Percentiles rank a stretch among this genome's conserved stretches.
phyloP scores from a whole-genome alignment of 37 sponge, comb jelly and placozoan species.

The Aplysina aerophoba region DNA sequence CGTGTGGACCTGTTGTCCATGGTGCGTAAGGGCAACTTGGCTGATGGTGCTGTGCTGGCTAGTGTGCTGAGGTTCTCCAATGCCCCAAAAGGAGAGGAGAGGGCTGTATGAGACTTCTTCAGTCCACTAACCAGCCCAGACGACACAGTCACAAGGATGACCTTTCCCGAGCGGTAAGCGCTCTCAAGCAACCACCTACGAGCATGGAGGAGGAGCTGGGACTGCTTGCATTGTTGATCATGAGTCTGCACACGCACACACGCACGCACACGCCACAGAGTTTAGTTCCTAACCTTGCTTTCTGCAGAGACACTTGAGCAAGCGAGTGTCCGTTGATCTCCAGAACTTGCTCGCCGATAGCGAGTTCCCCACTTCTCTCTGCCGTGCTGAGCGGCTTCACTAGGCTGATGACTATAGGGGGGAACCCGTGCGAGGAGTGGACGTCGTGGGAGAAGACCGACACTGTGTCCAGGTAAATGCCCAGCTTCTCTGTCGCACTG shows the following conservation, averaged over 20 bases:
- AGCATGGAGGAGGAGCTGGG: background rate
- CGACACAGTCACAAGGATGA: constrained; percentile 43
- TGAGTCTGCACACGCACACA: background rate
- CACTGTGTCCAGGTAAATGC: constrained; percentile 55
- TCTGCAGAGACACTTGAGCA: constrained; percentile 55
- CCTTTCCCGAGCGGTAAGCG: constrained; percentile 60
- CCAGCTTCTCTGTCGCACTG: constrained; percentile 39
- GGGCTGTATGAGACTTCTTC: constrained; percentile 34
- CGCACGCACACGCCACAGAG: background rate
- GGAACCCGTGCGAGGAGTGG: constrained; percentile 4
- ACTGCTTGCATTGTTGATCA: background rate
- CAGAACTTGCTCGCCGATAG: constrained; percentile 73
- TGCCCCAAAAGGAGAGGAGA: background rate
- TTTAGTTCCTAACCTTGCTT: constrained; percentile 80
- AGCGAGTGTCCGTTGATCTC: constrained; percentile 68
- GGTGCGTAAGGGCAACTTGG: background rate
- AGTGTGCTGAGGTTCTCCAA: constrained; percentile 8
- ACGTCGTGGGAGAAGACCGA: background rate
- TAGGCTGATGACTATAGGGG: constrained; percentile 58
- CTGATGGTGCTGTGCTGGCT: background rate
- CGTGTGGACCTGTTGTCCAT: background rate
- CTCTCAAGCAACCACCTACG: constrained; percentile 81
- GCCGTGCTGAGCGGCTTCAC: constrained; percentile 56
- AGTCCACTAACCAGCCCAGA: constrained; percentile 33
- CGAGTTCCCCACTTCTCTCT: constrained; percentile 38